A percentile compares a stretch with the other conserved stretches of the same genome.
Conservation (phyloP, 92 coral and sea anemone species). For the Ricordea florida region DNA sequence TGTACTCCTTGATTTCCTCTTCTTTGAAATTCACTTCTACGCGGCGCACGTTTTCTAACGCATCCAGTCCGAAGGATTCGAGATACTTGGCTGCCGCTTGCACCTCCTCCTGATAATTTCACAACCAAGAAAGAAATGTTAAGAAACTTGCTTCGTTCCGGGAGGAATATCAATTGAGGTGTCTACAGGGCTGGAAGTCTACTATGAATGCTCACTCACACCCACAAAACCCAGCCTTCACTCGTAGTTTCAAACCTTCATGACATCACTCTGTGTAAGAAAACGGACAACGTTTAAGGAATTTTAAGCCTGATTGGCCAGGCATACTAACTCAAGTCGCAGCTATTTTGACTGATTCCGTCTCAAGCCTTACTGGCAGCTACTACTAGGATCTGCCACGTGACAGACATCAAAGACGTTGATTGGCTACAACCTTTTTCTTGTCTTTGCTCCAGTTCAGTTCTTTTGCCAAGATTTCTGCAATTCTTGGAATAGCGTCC, state of each 20-base stretch:
- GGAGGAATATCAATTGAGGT: no score
- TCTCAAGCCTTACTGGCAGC: no score
- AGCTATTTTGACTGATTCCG: no score
- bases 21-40: constrained; percentile 76
- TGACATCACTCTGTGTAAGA: no score
- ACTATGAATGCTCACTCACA: neutral
- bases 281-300: no score
- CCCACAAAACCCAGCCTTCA: no score
- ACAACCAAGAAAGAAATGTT: neutral
- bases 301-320: no score
- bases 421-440: constrained; percentile 91
- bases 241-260: no score
- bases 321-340: no score
- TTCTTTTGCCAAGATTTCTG: constrained; percentile 95
- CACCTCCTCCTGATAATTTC: constrained; percentile 64
- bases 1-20: constrained; percentile 68
- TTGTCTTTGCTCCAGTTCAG: constrained; percentile 83
- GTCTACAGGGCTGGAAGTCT: no score
- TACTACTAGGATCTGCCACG: no score
- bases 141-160: neutral
- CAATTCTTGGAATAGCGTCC: constrained; percentile 85
- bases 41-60: constrained; percentile 67
- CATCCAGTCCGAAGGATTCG: constrained; percentile 88
- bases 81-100: constrained; percentile 73
- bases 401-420: no score